phyloP scores from a whole-genome alignment of 1,140 invertebrate species.

The Dendrolimus kikuchii region DNA sequence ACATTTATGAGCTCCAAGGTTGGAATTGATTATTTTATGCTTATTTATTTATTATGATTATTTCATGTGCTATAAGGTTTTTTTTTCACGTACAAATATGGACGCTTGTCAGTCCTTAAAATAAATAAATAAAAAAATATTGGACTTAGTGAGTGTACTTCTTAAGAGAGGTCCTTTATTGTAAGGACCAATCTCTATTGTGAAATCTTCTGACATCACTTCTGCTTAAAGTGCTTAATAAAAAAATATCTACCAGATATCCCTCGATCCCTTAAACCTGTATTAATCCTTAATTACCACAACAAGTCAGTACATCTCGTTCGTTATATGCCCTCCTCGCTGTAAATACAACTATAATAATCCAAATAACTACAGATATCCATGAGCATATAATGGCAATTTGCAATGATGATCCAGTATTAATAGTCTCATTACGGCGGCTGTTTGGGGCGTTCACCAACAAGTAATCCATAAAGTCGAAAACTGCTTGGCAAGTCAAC shows the following conservation, averaged over 20 bases:
- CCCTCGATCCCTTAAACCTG: background rate
- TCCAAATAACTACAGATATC: conserved; percentile 74
- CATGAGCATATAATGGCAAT: conserved; percentile 74
- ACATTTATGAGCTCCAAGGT: too few species aligned
- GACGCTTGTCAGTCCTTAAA: too few species aligned
- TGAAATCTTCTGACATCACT: too few species aligned
- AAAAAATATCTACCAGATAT: background rate
- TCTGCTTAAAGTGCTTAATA: too few species aligned
- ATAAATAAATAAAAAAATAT: too few species aligned
- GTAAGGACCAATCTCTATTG: too few species aligned
- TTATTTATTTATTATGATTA: too few species aligned
- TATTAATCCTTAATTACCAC: conserved; percentile 43
- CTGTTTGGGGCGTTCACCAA: conserved; percentile 74
- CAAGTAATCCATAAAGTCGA: conserved; percentile 84
- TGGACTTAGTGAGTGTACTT: too few species aligned
- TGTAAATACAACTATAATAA: conserved; percentile 67
- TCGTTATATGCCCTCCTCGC: conserved; percentile 70
- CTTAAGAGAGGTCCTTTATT: too few species aligned
- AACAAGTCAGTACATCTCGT: conserved; percentile 57
- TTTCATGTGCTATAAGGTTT: too few species aligned
- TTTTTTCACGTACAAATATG: too few species aligned
- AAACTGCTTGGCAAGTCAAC: conserved; percentile 76
- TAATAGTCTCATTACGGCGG: conserved; percentile 74
- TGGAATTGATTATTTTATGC: too few species aligned
- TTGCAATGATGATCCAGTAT: conserved; percentile 75